These are phyloP conservation scores for Mesochorus sp. DNA, from an alignment of 2,888 invertebrate genomes.

Conservation along the genomic window DNA sequence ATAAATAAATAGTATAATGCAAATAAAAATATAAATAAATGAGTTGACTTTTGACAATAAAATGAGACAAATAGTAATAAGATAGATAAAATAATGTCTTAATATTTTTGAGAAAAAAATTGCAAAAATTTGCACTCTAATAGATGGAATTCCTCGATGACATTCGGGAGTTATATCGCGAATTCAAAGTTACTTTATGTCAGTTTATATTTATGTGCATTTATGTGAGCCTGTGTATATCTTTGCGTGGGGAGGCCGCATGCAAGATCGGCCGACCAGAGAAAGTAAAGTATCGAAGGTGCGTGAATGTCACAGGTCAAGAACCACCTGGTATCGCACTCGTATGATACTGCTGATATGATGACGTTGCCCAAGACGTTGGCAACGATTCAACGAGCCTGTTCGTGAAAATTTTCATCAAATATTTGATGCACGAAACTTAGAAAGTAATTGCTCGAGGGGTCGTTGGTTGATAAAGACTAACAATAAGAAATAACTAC, in stretches of 20 bases:
- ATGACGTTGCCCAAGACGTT: slow-evolving; percentile 13
- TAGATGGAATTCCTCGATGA: slow-evolving; percentile 45
- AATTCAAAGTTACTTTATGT: slow-evolving; percentile 62
- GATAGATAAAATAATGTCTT: no score
- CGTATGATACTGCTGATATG: slow-evolving; percentile 10
- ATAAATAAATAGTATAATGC: no score
- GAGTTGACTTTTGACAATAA: no score
- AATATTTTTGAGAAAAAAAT: no score
- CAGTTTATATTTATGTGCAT: background rate
- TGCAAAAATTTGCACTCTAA: slow-evolving; percentile 1
- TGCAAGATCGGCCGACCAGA: slow-evolving; percentile 72
- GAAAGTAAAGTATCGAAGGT: slow-evolving; percentile 75
- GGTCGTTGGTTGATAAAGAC: no score
- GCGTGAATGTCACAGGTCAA: slow-evolving; percentile 79
- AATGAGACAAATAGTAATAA: no score
- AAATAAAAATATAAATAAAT: no score
- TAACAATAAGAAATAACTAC: no score
- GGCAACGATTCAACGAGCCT: slow-evolving; percentile 15
- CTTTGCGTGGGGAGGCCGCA: slow-evolving; percentile 29
- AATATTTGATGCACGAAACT: no score
- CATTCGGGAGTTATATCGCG: slow-evolving; percentile 64
- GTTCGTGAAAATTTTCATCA: background rate
- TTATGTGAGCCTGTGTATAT: background rate
- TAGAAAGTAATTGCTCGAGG: no score
- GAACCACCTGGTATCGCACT: slow-evolving; percentile 65